A percentile compares a stretch with the other conserved stretches of the same genome.
Evolutionary conservation across 2,888 invertebrate species (phyloP).

Genomic region (Tupiocoris notatus): DNA sequence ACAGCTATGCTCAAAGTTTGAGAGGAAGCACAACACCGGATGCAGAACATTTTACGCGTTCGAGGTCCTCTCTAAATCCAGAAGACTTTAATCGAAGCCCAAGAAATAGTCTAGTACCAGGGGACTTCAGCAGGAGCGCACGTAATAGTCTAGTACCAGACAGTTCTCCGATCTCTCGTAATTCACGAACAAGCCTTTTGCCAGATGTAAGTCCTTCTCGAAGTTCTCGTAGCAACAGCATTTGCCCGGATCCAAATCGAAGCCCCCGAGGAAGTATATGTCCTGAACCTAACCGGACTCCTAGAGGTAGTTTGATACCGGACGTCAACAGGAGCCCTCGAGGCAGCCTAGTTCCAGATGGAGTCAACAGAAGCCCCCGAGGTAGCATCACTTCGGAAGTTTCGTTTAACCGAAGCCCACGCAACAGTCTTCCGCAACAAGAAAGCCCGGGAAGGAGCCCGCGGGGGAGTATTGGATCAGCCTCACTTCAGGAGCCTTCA

Average conservation of each 20-base stretch:
- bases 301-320: conserved; percentile 50
- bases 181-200: conserved; percentile 58
- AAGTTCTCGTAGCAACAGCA: conserved; percentile 55
- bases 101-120: conserved; percentile 56
- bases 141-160: conserved; percentile 60
- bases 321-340: conserved; percentile 53
- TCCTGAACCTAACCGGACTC: conserved; percentile 56
- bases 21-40: conserved; percentile 63
- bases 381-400: conserved; percentile 56
- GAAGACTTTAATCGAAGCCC: conserved; percentile 58
- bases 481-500: conserved; percentile 46
- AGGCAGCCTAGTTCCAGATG: conserved; percentile 53
- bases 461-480: conserved; percentile 62
- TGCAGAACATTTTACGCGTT: conserved; percentile 59
- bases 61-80: conserved; percentile 60
- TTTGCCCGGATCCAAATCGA: conserved; percentile 54
- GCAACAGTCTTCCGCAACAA: conserved; percentile 54
- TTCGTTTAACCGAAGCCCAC: conserved; percentile 54
- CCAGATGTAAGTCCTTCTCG: conserved; percentile 56
- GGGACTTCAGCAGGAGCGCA: conserved; percentile 54
- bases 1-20: conserved; percentile 46
- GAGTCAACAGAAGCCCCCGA: conserved; percentile 55
- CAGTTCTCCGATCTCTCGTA: conserved; percentile 55
- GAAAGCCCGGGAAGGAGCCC: conserved; percentile 60
- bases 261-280: conserved; percentile 59